Base-by-base conservation (phyloP, 2,113 vertebrate species). In the Neogobius melanostomus region DNA sequence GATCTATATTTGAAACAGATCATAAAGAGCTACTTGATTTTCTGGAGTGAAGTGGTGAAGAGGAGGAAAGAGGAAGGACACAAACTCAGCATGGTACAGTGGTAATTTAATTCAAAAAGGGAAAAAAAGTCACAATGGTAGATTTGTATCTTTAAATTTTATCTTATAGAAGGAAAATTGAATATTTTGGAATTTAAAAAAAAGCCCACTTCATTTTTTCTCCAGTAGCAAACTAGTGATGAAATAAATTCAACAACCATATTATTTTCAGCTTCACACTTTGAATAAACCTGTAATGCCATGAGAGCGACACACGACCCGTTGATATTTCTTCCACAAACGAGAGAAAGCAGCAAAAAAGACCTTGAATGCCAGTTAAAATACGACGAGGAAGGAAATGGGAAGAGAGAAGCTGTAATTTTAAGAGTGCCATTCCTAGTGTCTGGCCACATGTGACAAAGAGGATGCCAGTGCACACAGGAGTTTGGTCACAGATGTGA, bases 1-100 rank as follows among this genome's bases (percentile, higher is more conserved):
- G 63, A 87, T 88, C 85, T 90, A 90, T 81, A 86, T 84, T 88
- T 88, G 78, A 88, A 86, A 80, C 75, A 72, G 65, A 83, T 83
- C 74, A 77, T 78, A 87, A 82, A 87, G 66, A 72, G 67, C 69
- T 21, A 79, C 79, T 86, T 82, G 76, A 82, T 84, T 81, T 71
- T 73, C 77, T 75, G 57, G 54, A 83, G 73, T 80, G 66, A 78
- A 86, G 82, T 48, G 71, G 77, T 78, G 61, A 11, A 79, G 64
- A 60, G 72, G 49, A 74, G 28, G 50, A 68, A 51, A 63, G 61
- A 65, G 63, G 7, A n/a, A 17, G 12, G 57, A 43, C 6, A 12
- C 57, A 60, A 44, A 60, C 36, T 42, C 57, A 61, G 2, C 6
- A 7, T 42, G 12, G 4, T 21, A 17, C 4, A 11, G 52, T 10